Evolutionary conservation across 2,113 vertebrate species (phyloP).

Genomic region (Vulpes lagopus): DNA sequence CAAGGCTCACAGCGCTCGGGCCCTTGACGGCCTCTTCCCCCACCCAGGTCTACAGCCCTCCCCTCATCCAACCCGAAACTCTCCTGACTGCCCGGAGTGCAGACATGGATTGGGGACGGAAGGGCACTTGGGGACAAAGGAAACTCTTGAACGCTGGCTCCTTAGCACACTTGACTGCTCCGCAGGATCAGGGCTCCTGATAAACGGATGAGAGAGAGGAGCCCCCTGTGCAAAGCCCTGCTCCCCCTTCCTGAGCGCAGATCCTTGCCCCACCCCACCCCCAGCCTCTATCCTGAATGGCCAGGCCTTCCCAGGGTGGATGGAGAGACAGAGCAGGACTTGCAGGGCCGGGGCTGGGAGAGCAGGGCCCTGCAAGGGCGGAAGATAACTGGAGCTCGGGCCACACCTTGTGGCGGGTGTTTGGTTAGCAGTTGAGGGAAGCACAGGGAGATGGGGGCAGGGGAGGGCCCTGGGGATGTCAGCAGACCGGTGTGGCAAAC

Average conservation of each 20-base stretch:
- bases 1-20: accelerated
- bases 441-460: accelerated
- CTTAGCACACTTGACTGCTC: not conserved
- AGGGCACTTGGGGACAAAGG: not conserved
- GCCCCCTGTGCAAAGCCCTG: no score
- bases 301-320: not conserved
- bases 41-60: no score
- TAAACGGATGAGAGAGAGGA: not conserved
- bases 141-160: no score
- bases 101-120: accelerated
- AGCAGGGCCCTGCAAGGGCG: not conserved
- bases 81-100: not conserved
- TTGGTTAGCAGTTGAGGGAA: not conserved
- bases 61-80: not conserved
- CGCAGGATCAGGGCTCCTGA: no score
- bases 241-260: not conserved
- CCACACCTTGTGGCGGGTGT: accelerated
- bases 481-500: not conserved
- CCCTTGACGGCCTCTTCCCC: not conserved
- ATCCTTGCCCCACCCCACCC: not conserved
- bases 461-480: not conserved
- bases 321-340: not conserved
- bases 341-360: accelerated
- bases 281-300: not conserved
- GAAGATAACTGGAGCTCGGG: accelerated